phyloP scores from a whole-genome alignment of 2,113 vertebrate genomes.

The Dipodomys ordii region DNA sequence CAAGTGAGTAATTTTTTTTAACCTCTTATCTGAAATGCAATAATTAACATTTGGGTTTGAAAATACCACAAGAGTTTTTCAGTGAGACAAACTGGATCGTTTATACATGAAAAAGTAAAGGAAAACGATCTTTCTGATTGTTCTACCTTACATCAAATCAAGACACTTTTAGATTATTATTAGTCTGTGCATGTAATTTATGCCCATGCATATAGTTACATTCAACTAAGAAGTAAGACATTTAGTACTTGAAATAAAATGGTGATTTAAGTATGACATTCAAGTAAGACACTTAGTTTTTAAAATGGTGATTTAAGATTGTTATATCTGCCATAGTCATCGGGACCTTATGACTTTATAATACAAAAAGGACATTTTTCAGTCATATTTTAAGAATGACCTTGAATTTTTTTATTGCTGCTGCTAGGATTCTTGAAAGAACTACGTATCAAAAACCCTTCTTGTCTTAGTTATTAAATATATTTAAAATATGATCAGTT shows the following conservation, averaged over 20 bases:
- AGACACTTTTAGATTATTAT: conserved; percentile 6
- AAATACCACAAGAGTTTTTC: conserved; percentile 29
- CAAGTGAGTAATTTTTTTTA: conserved; percentile 85
- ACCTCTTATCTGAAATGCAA: conserved; percentile 21
- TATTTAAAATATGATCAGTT: background rate
- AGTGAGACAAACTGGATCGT: background rate
- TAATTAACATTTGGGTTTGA: conserved; percentile 28
- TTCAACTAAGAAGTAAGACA: background rate
- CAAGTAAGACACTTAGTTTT: background rate
- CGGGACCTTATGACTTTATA: background rate
- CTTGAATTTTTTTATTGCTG: conserved; percentile 36
- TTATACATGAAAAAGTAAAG: background rate
- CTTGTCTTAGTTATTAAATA: background rate
- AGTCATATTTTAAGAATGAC: background rate
- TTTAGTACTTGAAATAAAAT: background rate
- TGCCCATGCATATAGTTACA: background rate
- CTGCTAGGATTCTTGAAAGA: conserved; percentile 22
- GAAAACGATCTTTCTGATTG: background rate
- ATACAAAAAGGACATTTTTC: background rate
- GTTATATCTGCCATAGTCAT: conserved; percentile 34
- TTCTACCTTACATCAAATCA: background rate
- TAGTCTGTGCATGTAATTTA: conserved; percentile 1
- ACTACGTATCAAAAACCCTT: background rate
- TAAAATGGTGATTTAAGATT: background rate
- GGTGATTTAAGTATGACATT: conserved; percentile 17